Base-by-base conservation (phyloP, 2,113 vertebrate genomes). In the human region DNA sequence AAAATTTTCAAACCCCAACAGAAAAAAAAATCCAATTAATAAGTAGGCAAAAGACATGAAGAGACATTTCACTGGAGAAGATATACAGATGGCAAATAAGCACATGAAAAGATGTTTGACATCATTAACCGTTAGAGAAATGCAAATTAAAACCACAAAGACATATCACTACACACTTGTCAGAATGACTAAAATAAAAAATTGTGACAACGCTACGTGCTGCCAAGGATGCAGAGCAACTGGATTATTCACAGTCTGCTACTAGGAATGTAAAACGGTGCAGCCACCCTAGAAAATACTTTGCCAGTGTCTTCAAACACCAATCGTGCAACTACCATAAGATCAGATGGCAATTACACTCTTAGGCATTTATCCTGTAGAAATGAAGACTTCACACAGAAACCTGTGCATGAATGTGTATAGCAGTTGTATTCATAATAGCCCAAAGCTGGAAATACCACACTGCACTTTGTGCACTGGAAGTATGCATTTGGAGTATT, bases 1-100 rank as follows among this genome's bases (percentile, higher is more conserved):
- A 73, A 25, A 81, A 64, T 40, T 90, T 75, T 64, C 75, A 80
- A 95, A 92, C 80, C 11, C 40, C 66, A 61, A 64, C 5, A 92
- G 52, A 40, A 72, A 94, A 72, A 75, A 73, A 30, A 52, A 64
- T 75, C 23, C 35, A 68, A 8, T 48, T 68, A 68, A 43, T 78
- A 83, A 76, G 20, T 11, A 55, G 32, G 38, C 45, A 64, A 83
- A 93, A 89, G 20, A 89, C 27, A 40, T 55, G 30, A 64, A 43
- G 30, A 76, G 7, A 48, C 25, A 70, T 45, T 75, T 90, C 43
- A 89, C 14, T 20, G 27, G 72, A 70, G 35, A 70, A 2, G 3
- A 90, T 79, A 70, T 52, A 70, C 35, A 78, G 61, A 84, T 61
- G 22, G 87, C 59, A 96, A 93, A 93, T 89, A 93, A 78, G 40